A percentile compares a stretch with the other conserved stretches of the same genome.
phyloP scores from a whole-genome alignment of 2,888 invertebrate species.

The Lamproptera curius region DNA sequence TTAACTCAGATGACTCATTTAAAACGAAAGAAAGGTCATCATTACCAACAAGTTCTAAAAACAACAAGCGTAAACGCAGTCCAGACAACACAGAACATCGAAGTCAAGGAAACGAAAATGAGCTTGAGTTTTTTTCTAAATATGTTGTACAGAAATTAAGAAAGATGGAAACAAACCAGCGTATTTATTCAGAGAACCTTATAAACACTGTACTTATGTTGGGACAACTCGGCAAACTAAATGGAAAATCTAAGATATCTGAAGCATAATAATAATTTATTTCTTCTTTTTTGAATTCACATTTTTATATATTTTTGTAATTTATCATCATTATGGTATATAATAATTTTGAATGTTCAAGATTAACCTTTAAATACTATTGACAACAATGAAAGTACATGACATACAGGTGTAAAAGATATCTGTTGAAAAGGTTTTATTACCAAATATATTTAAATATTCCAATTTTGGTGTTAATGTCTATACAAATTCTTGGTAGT shows the following conservation, averaged over 20 bases:
- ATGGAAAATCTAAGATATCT: constrained; percentile 63
- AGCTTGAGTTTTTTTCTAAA: constrained; percentile 69
- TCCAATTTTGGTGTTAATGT: too few relatives aligned
- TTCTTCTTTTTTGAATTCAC: not conserved
- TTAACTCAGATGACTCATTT: constrained; percentile 33
- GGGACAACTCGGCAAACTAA: constrained; percentile 63
- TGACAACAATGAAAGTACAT: not conserved
- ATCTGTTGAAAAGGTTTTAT: too few relatives aligned
- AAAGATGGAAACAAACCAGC: constrained; percentile 70
- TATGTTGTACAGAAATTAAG: constrained; percentile 70
- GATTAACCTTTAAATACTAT: too few relatives aligned
- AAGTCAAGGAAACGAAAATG: constrained; percentile 53
- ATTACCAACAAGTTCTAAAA: constrained; percentile 41
- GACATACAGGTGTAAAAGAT: not conserved
- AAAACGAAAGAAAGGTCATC: constrained; percentile 43
- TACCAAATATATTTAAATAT: too few relatives aligned
- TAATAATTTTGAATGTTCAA: too few relatives aligned
- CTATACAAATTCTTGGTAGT: too few relatives aligned
- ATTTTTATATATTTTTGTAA: not conserved
- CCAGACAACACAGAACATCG: constrained; percentile 38
- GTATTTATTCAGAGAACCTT: constrained; percentile 70
- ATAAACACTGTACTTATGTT: constrained; percentile 72
- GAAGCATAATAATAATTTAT: constrained; percentile 33
- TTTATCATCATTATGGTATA: too few relatives aligned
- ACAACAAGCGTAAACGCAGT: constrained; percentile 47